phyloP scores from a whole-genome alignment of 2,888 invertebrate species.

The Tholera decimalis region DNA sequence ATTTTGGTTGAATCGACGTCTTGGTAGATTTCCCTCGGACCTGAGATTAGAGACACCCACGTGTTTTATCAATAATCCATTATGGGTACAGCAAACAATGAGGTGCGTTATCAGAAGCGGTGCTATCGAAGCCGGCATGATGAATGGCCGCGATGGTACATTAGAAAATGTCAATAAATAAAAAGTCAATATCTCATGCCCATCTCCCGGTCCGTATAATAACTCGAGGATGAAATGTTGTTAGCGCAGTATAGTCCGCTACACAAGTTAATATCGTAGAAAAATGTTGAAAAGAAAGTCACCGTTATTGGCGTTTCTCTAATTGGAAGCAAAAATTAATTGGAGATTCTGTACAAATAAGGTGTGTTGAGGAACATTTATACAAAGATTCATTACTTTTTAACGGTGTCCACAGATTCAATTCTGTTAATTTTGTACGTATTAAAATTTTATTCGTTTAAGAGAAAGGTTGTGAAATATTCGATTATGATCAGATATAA shows the following conservation, averaged over 20 bases:
- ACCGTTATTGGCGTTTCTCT: slow-evolving; percentile 40
- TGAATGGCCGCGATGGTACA: slow-evolving; percentile 84
- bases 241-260: slow-evolving; percentile 50
- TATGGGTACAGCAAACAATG: slow-evolving; percentile 89
- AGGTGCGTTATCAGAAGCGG: slow-evolving; percentile 84
- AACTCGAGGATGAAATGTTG: slow-evolving; percentile 76
- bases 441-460: slow-evolving; percentile 32
- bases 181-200: slow-evolving; percentile 86
- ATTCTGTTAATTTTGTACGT: slow-evolving; percentile 35
- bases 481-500: slow-evolving; percentile 52
- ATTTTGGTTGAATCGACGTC: slow-evolving; percentile 81
- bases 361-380: slow-evolving; percentile 30
- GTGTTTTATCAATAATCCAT: slow-evolving; percentile 91
- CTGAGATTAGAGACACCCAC: slow-evolving; percentile 90
- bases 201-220: slow-evolving; percentile 74
- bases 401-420: slow-evolving; percentile 35
- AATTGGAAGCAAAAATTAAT: slow-evolving; percentile 59
- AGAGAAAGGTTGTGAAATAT: slow-evolving; percentile 58
- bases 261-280: slow-evolving; percentile 43
- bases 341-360: slow-evolving; percentile 48
- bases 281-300: slow-evolving; percentile 46
- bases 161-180: slow-evolving; percentile 91
- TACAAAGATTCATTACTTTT: slow-evolving; percentile 22
- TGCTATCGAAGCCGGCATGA: slow-evolving; percentile 83
- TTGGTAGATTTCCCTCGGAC: slow-evolving; percentile 79